Conservation (phyloP, 2,797 vertebrate species). For the Cetoscarus ocellatus region DNA sequence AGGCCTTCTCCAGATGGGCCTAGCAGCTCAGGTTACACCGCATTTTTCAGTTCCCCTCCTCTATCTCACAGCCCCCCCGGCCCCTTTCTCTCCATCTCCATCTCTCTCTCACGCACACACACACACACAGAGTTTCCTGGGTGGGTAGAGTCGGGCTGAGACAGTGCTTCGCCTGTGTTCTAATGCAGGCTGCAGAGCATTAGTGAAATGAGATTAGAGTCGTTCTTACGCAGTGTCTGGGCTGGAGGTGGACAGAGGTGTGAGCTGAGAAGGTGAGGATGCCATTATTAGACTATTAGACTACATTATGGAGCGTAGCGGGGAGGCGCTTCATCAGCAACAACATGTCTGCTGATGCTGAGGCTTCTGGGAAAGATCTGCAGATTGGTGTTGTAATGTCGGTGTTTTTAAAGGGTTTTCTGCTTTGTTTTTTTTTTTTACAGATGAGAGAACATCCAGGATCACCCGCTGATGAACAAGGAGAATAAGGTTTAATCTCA, state of each 20-base stretch:
- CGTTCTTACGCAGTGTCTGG: slow-evolving; percentile 82
- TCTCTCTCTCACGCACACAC: slow-evolving; percentile 30
- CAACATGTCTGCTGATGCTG: slow-evolving; percentile 30
- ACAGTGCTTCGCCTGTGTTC: slow-evolving; percentile 78
- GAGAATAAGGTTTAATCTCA: neutral
- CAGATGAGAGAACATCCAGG: slow-evolving; percentile 4
- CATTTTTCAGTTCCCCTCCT: slow-evolving; percentile 79
- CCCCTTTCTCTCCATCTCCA: slow-evolving; percentile 55
- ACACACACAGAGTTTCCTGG: slow-evolving; percentile 55
- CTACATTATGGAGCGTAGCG: slow-evolving; percentile 25
- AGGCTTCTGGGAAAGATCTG: slow-evolving; percentile 7
- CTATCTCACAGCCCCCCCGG: slow-evolving; percentile 69
- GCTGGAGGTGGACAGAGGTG: slow-evolving; percentile 70
- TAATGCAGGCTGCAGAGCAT: slow-evolving; percentile 81
- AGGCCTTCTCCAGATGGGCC: slow-evolving; percentile 85
- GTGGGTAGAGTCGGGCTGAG: slow-evolving; percentile 70
- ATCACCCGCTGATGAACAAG: neutral
- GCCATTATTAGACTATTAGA: slow-evolving; percentile 69
- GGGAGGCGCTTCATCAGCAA: slow-evolving; percentile 48
- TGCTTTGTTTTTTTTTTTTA: neutral
- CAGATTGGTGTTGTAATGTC: neutral
- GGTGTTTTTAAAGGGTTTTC: neutral
- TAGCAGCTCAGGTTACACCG: slow-evolving; percentile 83
- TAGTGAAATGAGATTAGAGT: slow-evolving; percentile 85
- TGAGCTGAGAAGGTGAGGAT: slow-evolving; percentile 73